Evolutionary conservation across 2,888 invertebrate species (phyloP).

Genomic region (Drosophila subsilvestris): DNA sequence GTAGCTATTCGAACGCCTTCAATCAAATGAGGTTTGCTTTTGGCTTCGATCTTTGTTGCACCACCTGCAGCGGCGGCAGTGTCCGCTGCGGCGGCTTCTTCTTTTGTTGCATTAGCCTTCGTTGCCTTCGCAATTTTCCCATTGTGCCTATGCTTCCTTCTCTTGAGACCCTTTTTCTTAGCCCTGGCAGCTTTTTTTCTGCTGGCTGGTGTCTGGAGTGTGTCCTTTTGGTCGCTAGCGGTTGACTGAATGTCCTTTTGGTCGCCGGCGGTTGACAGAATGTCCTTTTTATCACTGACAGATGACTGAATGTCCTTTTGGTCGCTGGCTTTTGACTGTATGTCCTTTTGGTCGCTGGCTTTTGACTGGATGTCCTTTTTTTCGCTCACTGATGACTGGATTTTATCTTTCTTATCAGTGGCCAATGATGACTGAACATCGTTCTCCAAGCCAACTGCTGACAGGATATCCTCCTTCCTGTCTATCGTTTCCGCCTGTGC

Average conservation of each 20-base stretch:
- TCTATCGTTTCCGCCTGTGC: neutral
- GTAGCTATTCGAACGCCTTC: neutral
- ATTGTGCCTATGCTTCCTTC: conserved; percentile 32
- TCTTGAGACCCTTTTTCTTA: neutral
- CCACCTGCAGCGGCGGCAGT: neutral
- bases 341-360: no score
- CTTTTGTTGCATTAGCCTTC: neutral
- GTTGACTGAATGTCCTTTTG: neutral
- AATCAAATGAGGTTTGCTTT: neutral
- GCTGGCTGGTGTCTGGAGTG: neutral
- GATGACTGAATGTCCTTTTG: neutral
- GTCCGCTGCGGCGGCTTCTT: neutral
- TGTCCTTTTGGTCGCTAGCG: neutral
- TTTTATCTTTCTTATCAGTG: neutral
- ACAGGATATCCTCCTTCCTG: neutral
- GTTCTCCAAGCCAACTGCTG: neutral
- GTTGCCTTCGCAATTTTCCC: conserved; percentile 51
- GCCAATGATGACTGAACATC: neutral
- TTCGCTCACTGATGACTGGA: neutral
- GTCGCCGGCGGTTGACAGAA: neutral
- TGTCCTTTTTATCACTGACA: neutral
- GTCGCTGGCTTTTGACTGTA: neutral
- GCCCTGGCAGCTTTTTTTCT: neutral
- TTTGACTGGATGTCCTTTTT: conserved; percentile 2
- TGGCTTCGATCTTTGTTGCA: neutral